Conservation (phyloP, 64 coral and sea anemone genomes). For the Montipora cactus region DNA sequence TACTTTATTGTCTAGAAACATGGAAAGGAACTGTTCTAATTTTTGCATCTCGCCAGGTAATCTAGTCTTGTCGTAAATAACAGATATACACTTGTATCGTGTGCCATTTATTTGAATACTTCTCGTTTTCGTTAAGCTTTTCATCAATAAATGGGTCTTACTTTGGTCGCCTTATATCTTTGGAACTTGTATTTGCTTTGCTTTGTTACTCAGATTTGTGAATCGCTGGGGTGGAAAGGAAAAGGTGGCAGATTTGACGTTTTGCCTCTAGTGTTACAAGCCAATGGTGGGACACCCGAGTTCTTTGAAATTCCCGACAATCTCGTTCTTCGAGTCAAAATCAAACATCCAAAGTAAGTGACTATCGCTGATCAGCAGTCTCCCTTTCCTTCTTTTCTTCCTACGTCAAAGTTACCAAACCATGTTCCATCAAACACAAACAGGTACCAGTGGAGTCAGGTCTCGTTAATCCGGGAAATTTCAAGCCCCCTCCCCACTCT, state of each 20-base stretch:
- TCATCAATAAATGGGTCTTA: neutral
- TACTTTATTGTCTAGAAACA: too few species aligned
- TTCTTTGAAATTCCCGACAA: slow-evolving; percentile 65
- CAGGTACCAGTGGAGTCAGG: too few species aligned
- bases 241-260: slow-evolving; percentile 71
- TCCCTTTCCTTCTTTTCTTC: neutral
- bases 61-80: too few species aligned
- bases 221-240: slow-evolving; percentile 74
- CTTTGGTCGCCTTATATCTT: neutral
- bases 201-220: slow-evolving; percentile 51
- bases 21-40: too few species aligned
- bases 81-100: too few species aligned
- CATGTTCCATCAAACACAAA: too few species aligned
- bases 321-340: slow-evolving; percentile 43
- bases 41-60: too few species aligned
- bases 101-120: too few species aligned
- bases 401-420: too few species aligned
- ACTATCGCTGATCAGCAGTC: neutral
- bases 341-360: slow-evolving; percentile 76
- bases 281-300: slow-evolving; percentile 57
- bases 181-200: neutral
- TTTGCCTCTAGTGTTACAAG: slow-evolving; percentile 71
- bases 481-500: neutral
- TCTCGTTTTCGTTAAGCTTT: too few species aligned
- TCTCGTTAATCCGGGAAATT: too few species aligned